Evolutionary conservation across 2,888 invertebrate species (phyloP), one percentile per base, ranked within the genome.

Genomic region (Tenodera sinensis): DNA sequence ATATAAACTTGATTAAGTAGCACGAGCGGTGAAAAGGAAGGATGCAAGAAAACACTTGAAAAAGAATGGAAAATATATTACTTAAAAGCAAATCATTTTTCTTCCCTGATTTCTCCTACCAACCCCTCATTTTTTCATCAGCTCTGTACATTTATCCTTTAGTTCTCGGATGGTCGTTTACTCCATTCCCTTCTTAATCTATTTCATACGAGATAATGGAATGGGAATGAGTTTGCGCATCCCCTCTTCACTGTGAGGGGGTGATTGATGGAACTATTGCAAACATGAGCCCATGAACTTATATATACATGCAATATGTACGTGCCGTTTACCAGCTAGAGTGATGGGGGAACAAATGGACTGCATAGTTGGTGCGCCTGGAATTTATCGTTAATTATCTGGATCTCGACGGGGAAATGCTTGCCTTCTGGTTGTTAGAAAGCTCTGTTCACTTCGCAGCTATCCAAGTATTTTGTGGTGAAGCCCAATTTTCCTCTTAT

Each of bases 191-290:
- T 30, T 27, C 81, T 14, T 86, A 86, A 86, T 86, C 86, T 81
- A 81, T 54, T 86, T 86, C 86, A 86, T 30, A 86, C 81, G 86
- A 86, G 86, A 81, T 86, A 86, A 86, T 86, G 86, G 86, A 86
- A 27, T 28, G 54, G 28, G 47, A 83, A 27, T 83, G 83, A 15
- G 54, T 71, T 71, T 71, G 54, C 25, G 1, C 54, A 20, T 20
- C 54, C 54, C 54, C 54, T 71, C 20, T 71, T 20, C 54, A 71
- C 3, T 20, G 20, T 3, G 54, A 20, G 14, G 54, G 20, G 54
- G 54, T 71, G 54, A 71, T 85, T 54, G 47, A 85, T 85, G 85
- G 27, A 47, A 71, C 54, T 71, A 71, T 71, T 71, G 54, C 54
- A 71, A 71, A 71, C 54, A 71, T 15, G 54, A 20, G 54, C 54